Percentiles rank a stretch among this genome's conserved stretches.
These are phyloP conservation scores for Neopelma chrysocephalum DNA, from an alignment of 2,797 vertebrate genomes.

Conservation along the genomic window DNA sequence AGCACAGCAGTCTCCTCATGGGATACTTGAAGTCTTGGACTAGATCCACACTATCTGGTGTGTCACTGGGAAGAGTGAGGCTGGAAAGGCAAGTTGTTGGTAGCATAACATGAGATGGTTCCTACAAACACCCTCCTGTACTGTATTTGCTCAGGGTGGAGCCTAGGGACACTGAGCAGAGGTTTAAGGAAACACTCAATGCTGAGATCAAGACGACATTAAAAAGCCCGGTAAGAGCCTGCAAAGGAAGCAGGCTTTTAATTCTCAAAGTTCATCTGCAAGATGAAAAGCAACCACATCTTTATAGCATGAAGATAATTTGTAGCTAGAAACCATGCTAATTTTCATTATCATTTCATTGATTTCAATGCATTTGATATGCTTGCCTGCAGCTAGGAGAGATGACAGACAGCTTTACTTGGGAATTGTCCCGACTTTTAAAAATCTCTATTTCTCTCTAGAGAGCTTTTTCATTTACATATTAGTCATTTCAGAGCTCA, in stretches of 20 bases:
- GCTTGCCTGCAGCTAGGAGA: slow-evolving; percentile 39
- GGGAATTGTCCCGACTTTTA: not conserved
- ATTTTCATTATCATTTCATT: slow-evolving; percentile 62
- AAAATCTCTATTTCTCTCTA: slow-evolving; percentile 10
- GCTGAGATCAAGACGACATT: not conserved
- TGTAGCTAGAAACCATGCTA: slow-evolving; percentile 54
- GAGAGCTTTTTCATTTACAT: slow-evolving; percentile 1
- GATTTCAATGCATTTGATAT: slow-evolving; percentile 44
- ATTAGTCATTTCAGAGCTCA: slow-evolving; percentile 15
- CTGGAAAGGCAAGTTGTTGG: not conserved
- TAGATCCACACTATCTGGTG: not conserved
- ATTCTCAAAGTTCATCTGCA: slow-evolving; percentile 39
- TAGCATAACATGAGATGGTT: not conserved
- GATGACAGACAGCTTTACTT: slow-evolving; percentile 49
- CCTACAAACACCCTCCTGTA: not conserved
- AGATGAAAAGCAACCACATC: slow-evolving; percentile 46
- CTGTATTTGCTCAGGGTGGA: not conserved
- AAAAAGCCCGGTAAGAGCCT: not conserved
- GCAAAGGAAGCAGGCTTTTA: not conserved
- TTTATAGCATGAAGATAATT: slow-evolving; percentile 42
- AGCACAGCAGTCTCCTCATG: not conserved
- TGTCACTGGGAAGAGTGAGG: not conserved
- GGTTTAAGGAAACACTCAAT: not conserved
- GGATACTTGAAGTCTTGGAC: not conserved
- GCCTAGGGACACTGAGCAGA: not conserved